Evolutionary conservation across 2,888 invertebrate genomes (phyloP), one percentile per base, ranked within the genome.

Genomic region (Mythimna vitellina): DNA sequence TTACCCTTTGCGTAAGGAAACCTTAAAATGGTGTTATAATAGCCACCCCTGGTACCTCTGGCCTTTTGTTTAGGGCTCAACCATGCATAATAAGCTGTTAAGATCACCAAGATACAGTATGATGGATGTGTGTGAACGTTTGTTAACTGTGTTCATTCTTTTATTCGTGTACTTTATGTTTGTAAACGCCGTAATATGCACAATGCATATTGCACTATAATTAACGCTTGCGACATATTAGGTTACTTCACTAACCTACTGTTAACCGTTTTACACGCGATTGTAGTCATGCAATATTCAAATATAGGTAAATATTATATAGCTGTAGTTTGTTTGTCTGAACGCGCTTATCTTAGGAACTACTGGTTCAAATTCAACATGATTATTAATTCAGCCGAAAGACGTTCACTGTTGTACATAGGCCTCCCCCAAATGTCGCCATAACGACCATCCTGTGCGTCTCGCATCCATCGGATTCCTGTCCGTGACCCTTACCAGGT

Each of bases 191-290:
- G 64, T 76, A 65, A 80, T 73, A 73, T 74, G 64, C 77, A 80
- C 74, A 74, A 76, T 81, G 77, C 58, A 61, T 67, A 61, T 70
- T 84, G 79, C 72, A 82, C 42, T 79, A 22, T 73, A 82, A 77
- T 80, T 70, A 68, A 61, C 57, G 54, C 66, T 85, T 78, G 73
- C 76, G 63, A 82, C 73, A 75, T 53, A 53, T 38, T 56, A 32
- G 10, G 64, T 80, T 80, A 77, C 85, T 73, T 78, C 70, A 83
- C 68, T 80, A 78, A 80, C 85, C 83, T 42, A 80, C 72, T 76
- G 63, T 69, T 74, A 73, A 60, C 65, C 68, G 65, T 82, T 82
- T 82, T 66, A 65, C 76, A 76, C 80, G 53, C 65, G 46, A 80
- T 14, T 76, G 53, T 20, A 69, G 32, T 20, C 73, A 61, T 32